Evolutionary conservation across 1,140 invertebrate species (phyloP).

Genomic region (Drosophila tristis): DNA sequence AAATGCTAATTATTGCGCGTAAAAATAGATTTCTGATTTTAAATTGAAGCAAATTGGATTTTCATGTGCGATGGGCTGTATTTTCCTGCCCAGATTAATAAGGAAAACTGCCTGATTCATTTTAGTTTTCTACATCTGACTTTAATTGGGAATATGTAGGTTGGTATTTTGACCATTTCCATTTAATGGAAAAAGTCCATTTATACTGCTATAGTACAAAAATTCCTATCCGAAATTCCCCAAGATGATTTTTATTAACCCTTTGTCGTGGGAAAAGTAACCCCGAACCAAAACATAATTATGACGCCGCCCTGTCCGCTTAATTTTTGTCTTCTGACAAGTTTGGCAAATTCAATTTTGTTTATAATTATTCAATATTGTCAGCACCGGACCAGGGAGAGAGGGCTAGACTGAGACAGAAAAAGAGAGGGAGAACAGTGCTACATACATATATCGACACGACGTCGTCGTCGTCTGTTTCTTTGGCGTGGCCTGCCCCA

Average conservation of each 20-base stretch:
- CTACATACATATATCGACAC: constrained; percentile 61
- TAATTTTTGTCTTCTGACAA: constrained; percentile 46
- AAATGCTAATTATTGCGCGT: constrained; percentile 36
- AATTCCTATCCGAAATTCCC: not conserved
- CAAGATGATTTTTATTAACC: not conserved
- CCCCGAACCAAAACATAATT: constrained; percentile 45
- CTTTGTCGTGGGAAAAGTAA: constrained; percentile 7
- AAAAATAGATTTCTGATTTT: constrained; percentile 32
- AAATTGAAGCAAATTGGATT: not conserved
- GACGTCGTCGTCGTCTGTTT: constrained; percentile 52
- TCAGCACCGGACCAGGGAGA: constrained; percentile 39
- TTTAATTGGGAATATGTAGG: not conserved
- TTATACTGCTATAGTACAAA: no score
- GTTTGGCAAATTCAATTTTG: constrained; percentile 65
- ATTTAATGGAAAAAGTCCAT: not conserved
- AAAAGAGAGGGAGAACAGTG: constrained; percentile 18
- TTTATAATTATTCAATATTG: constrained; percentile 77
- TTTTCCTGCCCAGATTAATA: not conserved
- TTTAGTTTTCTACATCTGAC: not conserved
- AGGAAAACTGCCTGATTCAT: not conserved
- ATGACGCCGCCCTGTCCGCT: constrained; percentile 51
- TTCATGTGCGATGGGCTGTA: not conserved
- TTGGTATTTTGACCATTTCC: no score
- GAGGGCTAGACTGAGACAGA: not conserved
- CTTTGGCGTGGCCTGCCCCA: constrained; percentile 66